Conservation (phyloP, 92 coral and sea anemone genomes). For the Anthopleura xanthogrammica region DNA sequence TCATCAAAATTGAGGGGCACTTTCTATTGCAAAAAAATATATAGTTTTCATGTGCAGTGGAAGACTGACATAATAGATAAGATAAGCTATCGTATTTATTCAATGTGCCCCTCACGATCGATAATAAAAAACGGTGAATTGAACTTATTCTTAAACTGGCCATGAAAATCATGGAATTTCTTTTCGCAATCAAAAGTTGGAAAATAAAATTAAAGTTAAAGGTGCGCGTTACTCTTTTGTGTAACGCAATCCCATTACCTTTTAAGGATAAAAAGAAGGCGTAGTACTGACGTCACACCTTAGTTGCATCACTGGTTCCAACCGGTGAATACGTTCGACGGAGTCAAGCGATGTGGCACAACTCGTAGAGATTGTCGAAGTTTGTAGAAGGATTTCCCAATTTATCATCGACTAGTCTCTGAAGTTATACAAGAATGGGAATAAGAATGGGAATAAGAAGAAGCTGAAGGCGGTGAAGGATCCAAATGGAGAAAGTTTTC, state of each 20-base stretch:
- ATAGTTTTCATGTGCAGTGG: too few species aligned
- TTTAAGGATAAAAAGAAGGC: slow-evolving; percentile 50
- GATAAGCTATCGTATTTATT: too few species aligned
- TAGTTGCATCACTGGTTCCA: slow-evolving; percentile 17
- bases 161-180: too few species aligned
- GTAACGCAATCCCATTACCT: slow-evolving; percentile 26
- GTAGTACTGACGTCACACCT: slow-evolving; percentile 46
- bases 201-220: not conserved
- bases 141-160: too few species aligned
- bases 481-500: not conserved
- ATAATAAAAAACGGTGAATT: too few species aligned
- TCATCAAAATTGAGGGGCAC: too few species aligned
- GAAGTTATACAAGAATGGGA: not conserved
- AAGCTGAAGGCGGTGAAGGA: not conserved
- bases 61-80: too few species aligned
- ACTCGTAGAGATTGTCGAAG: not conserved
- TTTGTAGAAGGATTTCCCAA: not conserved
- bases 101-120: too few species aligned
- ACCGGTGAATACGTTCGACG: not conserved
- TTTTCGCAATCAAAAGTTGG: too few species aligned
- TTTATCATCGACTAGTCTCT: not conserved
- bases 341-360: not conserved
- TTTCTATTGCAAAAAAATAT: too few species aligned
- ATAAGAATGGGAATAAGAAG: not conserved
- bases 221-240: not conserved